phyloP scores from a whole-genome alignment of 23 tunicate species.

The Styela plicata region DNA sequence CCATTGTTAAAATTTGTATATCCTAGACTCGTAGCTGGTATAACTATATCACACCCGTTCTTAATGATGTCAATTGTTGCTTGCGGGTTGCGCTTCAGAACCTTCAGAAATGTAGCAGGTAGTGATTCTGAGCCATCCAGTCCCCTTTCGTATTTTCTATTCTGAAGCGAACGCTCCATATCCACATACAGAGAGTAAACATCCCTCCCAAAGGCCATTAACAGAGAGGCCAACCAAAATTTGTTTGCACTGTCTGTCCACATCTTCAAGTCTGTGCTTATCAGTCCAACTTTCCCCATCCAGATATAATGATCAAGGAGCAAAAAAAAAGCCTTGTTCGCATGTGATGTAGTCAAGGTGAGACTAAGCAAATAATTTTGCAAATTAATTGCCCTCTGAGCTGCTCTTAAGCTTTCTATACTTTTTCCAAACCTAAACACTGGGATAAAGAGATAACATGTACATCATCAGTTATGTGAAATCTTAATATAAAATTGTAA shows the following conservation, averaged over 20 bases:
- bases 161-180: slow-evolving; percentile 3
- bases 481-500: slow-evolving; percentile 48
- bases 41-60: slow-evolving; percentile 72
- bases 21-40: slow-evolving; percentile 80
- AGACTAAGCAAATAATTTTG: slow-evolving; percentile 44
- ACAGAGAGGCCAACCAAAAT: slow-evolving; percentile 52
- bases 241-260: slow-evolving; percentile 60
- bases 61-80: slow-evolving; percentile 61
- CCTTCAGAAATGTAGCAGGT: not conserved
- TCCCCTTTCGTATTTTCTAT: not conserved
- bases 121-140: not conserved
- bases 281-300: slow-evolving; percentile 73
- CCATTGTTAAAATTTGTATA: slow-evolving; percentile 65
- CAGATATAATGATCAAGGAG: slow-evolving; percentile 85
- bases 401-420: slow-evolving; percentile 51
- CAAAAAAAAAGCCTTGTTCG: slow-evolving; percentile 49
- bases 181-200: slow-evolving; percentile 42
- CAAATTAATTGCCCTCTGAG: slow-evolving; percentile 57
- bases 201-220: slow-evolving; percentile 49
- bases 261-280: slow-evolving; percentile 45
- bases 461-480: not conserved
- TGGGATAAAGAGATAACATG: slow-evolving; percentile 23
- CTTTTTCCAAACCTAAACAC: slow-evolving; percentile 83
- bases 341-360: slow-evolving; percentile 59
- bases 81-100: slow-evolving; percentile 32